Conservation (phyloP, 2,797 vertebrate species). For the Schizopygopsis pylzovi region DNA sequence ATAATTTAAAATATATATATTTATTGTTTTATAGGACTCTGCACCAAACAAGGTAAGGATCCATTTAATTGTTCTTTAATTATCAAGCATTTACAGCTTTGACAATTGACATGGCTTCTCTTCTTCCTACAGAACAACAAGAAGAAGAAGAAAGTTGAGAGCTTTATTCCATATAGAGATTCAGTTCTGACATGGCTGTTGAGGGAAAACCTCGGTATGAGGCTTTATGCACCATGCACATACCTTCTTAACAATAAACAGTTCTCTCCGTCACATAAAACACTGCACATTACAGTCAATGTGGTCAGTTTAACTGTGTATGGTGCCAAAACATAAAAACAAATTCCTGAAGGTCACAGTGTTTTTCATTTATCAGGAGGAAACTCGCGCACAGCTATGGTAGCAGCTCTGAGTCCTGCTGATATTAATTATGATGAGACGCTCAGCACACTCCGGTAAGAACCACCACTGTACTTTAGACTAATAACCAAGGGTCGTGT, state of each 20-base stretch:
- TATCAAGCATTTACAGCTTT: neutral
- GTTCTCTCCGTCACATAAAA: neutral
- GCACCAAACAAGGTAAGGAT: constrained; percentile 91
- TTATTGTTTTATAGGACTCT: constrained; percentile 82
- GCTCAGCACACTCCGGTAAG: constrained; percentile 94
- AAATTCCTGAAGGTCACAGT: neutral
- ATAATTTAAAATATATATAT: neutral
- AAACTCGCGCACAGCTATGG: constrained; percentile 98
- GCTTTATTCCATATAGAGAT: constrained; percentile 95
- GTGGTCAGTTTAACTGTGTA: neutral
- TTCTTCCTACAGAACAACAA: constrained; percentile 91
- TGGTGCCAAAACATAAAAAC: neutral
- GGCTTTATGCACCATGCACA: neutral
- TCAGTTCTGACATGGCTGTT: constrained; percentile 98
- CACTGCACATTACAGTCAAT: neutral
- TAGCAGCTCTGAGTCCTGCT: constrained; percentile 94
- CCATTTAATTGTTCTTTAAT: neutral
- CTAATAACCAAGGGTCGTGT: neutral
- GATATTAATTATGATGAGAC: constrained; percentile 96
- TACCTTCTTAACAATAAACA: neutral
- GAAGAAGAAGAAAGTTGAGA: constrained; percentile 98
- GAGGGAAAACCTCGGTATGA: constrained; percentile 93
- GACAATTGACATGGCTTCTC: neutral
- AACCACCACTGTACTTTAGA: neutral
- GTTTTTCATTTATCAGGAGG: constrained; percentile 80